Evolutionary conservation across 2,113 vertebrate genomes (phyloP), one percentile per base, ranked within the genome.

Genomic region (Bos javanicus): DNA sequence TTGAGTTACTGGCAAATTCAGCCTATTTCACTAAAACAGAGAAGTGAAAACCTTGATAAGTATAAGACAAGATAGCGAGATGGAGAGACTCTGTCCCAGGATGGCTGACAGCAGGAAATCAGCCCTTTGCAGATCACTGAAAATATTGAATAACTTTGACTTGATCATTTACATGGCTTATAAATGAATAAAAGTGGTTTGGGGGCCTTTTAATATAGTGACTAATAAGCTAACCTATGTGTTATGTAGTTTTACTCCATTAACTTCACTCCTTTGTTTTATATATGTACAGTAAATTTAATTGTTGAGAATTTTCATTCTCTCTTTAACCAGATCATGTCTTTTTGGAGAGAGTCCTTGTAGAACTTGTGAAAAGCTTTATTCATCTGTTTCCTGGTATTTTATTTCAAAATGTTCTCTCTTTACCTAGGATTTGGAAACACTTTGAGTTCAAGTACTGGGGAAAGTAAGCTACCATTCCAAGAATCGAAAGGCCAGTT

Each of bases 361-460:
- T 60, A 87, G 59, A 97, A 95, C 50, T 90, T 96, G 57, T 80
- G 26, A 95, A 94, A 90, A 50, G 17, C 33, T 64, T 59, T n/a
- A 46, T 90, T 84, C 4, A 23, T 14, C 56, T 97, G 6, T 71
- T 98, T 97, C 54, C 52, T 94, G 56, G 50, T 52, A 97, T 36
- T 83, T 92, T 98, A 87, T 96, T 98, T 98, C 60, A 97, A 98
- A 98, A 97, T 83, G 91, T 98, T 90, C 1, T 60, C 95, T 98
- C 92, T 98, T 97, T 98, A 54, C 1, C 5, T 92, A 95, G 98
- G 96, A 96, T 78, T 76, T 98, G 97, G 71, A 98, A 98, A 98
- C 88, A 96, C 0, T 84, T 97, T 94, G 84, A 84, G 95, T 98
- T 91, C 90, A 94, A 97, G 96, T 97, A 57, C 87, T 96, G 92